phyloP scores from a whole-genome alignment of 2,113 vertebrate species.

The Kryptolebias marmoratus region DNA sequence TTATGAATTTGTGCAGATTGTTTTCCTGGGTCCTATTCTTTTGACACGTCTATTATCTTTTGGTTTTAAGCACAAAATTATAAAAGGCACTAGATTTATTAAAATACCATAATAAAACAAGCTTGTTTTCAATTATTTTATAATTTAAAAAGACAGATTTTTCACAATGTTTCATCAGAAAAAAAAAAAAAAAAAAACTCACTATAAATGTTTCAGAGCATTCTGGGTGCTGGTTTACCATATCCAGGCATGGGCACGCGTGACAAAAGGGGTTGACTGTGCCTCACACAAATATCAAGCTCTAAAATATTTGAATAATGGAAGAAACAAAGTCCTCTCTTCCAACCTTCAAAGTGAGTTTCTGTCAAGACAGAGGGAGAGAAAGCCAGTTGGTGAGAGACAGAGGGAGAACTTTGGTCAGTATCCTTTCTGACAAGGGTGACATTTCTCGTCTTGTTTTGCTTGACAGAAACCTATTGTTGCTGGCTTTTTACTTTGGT shows the following conservation, averaged over 20 bases:
- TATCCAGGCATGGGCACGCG: constrained; percentile 45
- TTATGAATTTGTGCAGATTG: constrained; percentile 49
- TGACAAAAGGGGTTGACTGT: constrained; percentile 55
- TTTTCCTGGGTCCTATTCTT: constrained; percentile 41
- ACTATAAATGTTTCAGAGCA: constrained; percentile 77
- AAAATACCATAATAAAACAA: no score
- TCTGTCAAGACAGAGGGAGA: constrained; percentile 72
- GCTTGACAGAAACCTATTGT: constrained; percentile 82
- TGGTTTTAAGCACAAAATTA: no score
- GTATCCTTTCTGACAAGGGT: constrained; percentile 76
- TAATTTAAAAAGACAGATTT: constrained; percentile 75
- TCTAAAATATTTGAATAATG: constrained; percentile 82
- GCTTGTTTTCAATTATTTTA: background rate
- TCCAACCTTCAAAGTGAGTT: constrained; percentile 79
- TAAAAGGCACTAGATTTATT: no score
- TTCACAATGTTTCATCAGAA: constrained; percentile 80
- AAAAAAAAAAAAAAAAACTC: constrained; percentile 75
- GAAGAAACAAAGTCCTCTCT: constrained; percentile 75
- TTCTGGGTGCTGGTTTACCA: constrained; percentile 53
- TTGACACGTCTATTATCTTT: background rate
- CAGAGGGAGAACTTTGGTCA: constrained; percentile 76
- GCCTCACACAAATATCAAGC: constrained; percentile 73
- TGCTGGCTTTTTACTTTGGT: constrained; percentile 70
- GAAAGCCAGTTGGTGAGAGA: constrained; percentile 50
- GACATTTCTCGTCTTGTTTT: constrained; percentile 81